phyloP scores from a whole-genome alignment of 1,140 invertebrate species.

The Chrysomallon squamiferum region DNA sequence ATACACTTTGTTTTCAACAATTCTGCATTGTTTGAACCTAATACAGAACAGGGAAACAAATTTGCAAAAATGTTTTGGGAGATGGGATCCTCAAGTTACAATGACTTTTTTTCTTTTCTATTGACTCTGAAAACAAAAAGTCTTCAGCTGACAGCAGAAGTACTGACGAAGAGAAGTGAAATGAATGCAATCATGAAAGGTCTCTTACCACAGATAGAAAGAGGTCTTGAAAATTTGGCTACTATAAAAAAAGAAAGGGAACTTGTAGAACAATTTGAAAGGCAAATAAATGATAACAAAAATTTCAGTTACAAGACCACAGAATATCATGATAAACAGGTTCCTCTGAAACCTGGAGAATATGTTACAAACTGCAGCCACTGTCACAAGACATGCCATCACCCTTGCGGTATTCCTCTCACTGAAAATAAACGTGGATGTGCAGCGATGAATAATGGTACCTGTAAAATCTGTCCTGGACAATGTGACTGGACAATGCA shows the following conservation, averaged over 20 bases:
- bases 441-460: too few species aligned
- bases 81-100: conserved; percentile 15
- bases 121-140: too few species aligned
- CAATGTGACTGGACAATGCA: too few species aligned
- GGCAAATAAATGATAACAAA: conserved; percentile 24
- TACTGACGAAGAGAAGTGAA: conserved; percentile 14
- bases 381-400: conserved; percentile 35
- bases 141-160: conserved; percentile 2
- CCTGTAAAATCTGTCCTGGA: too few species aligned
- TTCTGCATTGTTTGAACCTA: conserved; percentile 10
- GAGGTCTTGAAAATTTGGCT: conserved; percentile 12
- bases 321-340: conserved; percentile 5
- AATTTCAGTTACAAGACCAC: conserved; percentile 23
- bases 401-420: conserved; percentile 15
- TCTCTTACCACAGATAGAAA: conserved; percentile 14
- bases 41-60: neutral
- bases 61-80: conserved; percentile 24
- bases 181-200: conserved; percentile 13
- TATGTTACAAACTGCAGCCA: conserved; percentile 34
- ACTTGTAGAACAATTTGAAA: neutral
- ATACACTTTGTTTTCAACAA: neutral
- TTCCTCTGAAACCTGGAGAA: conserved; percentile 13
- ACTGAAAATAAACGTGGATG: too few species aligned
- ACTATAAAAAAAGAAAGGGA: conserved; percentile 13
- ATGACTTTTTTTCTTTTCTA: too few species aligned